These are phyloP conservation scores for Epizoanthus rinbou DNA, from an alignment of 92 coral and sea anemone species.

Conservation along the genomic window DNA sequence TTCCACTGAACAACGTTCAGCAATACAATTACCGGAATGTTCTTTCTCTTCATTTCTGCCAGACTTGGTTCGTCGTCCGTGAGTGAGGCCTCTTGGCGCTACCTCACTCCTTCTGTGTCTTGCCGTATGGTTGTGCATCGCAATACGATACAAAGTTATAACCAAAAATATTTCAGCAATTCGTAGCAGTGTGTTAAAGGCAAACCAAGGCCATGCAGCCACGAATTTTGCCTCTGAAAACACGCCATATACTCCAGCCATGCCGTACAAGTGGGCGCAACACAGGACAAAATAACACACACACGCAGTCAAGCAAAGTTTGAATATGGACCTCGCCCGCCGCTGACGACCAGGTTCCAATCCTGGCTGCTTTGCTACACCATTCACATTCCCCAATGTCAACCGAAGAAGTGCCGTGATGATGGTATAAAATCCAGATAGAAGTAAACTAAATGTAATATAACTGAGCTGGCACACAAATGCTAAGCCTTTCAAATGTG, in stretches of 20 bases:
- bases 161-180: conserved; percentile 64
- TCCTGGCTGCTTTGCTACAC: conserved; percentile 11
- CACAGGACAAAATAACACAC: conserved; percentile 61
- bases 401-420: conserved; percentile 53
- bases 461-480: conserved; percentile 66
- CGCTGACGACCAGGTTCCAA: conserved; percentile 1
- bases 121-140: conserved; percentile 20
- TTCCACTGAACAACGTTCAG: too few species aligned
- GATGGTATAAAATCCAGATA: conserved; percentile 55
- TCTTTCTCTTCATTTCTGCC: neutral
- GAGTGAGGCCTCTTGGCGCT: conserved; percentile 39
- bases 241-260: conserved; percentile 68
- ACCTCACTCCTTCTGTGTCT: conserved; percentile 32
- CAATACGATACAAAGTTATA: conserved; percentile 48
- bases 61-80: conserved; percentile 11
- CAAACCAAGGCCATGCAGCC: conserved; percentile 82
- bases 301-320: conserved; percentile 63
- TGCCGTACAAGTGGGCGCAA: conserved; percentile 65
- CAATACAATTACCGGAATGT: neutral
- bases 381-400: conserved; percentile 5
- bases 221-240: conserved; percentile 51
- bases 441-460: conserved; percentile 37
- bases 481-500: conserved; percentile 47
- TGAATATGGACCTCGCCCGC: conserved; percentile 58
- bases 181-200: conserved; percentile 59